Conservation (phyloP, 2,888 invertebrate genomes). For the Mesoligia furuncula region DNA sequence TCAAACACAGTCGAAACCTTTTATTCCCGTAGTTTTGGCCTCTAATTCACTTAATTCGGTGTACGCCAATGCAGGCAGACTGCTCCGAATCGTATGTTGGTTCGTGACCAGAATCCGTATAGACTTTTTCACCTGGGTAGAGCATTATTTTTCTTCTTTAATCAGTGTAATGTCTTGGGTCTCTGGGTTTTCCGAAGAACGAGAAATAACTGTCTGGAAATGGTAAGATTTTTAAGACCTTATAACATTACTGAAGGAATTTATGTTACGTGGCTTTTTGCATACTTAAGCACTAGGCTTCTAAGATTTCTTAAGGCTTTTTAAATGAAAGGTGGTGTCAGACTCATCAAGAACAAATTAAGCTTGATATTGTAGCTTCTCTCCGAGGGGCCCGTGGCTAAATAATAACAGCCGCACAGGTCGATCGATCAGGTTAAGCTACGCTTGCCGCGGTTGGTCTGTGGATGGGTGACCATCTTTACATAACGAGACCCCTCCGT, state of each 20-base stretch:
- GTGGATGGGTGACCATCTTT: too few relatives aligned
- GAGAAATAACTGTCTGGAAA: slow-evolving; percentile 40
- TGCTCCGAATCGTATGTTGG: slow-evolving; percentile 61
- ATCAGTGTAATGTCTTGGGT: slow-evolving; percentile 66
- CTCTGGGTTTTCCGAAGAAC: slow-evolving; percentile 28
- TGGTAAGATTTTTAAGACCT: slow-evolving; percentile 43
- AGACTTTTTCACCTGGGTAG: slow-evolving; percentile 63
- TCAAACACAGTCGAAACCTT: slow-evolving; percentile 54
- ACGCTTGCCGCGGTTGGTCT: too few relatives aligned
- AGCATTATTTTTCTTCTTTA: slow-evolving; percentile 67
- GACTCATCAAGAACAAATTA: too few relatives aligned
- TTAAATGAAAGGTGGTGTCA: too few relatives aligned
- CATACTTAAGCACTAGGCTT: background rate
- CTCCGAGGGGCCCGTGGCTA: too few relatives aligned
- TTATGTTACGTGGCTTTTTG: slow-evolving; percentile 7
- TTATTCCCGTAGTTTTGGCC: slow-evolving; percentile 60
- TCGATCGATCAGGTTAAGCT: too few relatives aligned
- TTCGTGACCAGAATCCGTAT: slow-evolving; percentile 64
- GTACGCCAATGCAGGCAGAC: slow-evolving; percentile 71
- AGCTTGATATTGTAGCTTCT: too few relatives aligned
- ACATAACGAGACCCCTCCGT: too few relatives aligned
- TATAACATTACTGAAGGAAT: slow-evolving; percentile 7
- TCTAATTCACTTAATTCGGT: slow-evolving; percentile 72
- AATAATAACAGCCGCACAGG: too few relatives aligned
- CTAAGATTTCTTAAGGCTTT: too few relatives aligned